Percentiles rank a stretch among this genome's conserved stretches.
Evolutionary conservation across 2,113 vertebrate genomes (phyloP).

Genomic region (Empidonax traillii): DNA sequence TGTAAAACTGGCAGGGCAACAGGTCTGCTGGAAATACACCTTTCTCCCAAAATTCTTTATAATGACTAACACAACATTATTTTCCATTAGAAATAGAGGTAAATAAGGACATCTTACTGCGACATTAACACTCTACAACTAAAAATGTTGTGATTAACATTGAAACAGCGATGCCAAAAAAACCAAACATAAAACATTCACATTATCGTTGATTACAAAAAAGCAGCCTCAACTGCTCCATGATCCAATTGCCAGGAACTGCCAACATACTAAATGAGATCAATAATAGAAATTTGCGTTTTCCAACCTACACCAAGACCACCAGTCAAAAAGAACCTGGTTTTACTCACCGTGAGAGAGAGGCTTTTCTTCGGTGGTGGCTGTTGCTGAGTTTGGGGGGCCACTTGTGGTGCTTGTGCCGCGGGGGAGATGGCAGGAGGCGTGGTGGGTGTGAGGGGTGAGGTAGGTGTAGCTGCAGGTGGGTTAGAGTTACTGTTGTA

Average conservation of each 20-base stretch:
- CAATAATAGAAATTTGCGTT: background rate
- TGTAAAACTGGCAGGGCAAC: background rate
- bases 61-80: background rate
- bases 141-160: background rate
- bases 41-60: background rate
- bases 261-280: background rate
- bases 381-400: conserved; percentile 81
- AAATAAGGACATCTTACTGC: background rate
- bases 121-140: background rate
- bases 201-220: background rate
- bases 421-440: conserved; percentile 81
- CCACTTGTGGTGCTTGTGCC: conserved; percentile 79
- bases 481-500: conserved; percentile 90
- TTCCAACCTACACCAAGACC: background rate
- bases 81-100: background rate
- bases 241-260: background rate
- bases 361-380: conserved; percentile 89
- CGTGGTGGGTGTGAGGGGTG: conserved; percentile 84
- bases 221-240: background rate
- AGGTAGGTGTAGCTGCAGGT: conserved; percentile 77
- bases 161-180: background rate
- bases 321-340: background rate
- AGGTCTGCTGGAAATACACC: background rate
- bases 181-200: background rate
- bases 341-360: conserved; percentile 86